These are phyloP conservation scores for Lasioglossum leucozonium DNA, from an alignment of 2,888 invertebrate species.

Conservation along the genomic window DNA sequence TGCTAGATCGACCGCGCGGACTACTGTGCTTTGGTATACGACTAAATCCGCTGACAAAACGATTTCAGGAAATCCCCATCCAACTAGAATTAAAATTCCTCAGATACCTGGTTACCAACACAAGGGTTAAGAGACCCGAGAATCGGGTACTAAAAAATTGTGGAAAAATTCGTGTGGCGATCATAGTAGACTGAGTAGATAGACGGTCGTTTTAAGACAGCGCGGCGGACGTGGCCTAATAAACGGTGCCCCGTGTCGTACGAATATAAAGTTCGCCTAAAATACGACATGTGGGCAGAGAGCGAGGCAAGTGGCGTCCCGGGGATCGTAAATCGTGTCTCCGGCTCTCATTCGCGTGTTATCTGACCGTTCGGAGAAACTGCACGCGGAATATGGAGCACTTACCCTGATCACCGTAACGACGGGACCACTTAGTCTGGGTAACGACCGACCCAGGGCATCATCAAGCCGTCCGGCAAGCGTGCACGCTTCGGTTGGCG, in stretches of 20 bases:
- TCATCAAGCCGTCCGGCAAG: constrained; percentile 61
- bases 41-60: background rate
- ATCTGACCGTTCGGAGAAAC: constrained; percentile 70
- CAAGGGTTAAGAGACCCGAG: background rate
- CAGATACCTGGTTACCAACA: background rate
- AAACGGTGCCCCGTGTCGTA: background rate
- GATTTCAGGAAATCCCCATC: background rate
- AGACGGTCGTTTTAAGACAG: background rate
- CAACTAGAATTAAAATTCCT: background rate
- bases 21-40: background rate
- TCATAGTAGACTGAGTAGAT: background rate
- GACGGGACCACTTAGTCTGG: constrained; percentile 75
- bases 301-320: constrained; percentile 63
- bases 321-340: constrained; percentile 63
- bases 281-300: constrained; percentile 51
- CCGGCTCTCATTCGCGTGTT: constrained; percentile 60
- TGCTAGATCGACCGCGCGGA: no score
- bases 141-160: background rate
- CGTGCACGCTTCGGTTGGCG: constrained; percentile 72
- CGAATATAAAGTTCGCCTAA: background rate
- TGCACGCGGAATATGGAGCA: constrained; percentile 76
- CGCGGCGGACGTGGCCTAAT: background rate
- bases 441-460: constrained; percentile 77
- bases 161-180: background rate
- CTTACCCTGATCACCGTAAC: constrained; percentile 74